These are phyloP conservation scores for Chrysemys picta DNA, from an alignment of 2,113 vertebrate genomes.

Conservation along the genomic window DNA sequence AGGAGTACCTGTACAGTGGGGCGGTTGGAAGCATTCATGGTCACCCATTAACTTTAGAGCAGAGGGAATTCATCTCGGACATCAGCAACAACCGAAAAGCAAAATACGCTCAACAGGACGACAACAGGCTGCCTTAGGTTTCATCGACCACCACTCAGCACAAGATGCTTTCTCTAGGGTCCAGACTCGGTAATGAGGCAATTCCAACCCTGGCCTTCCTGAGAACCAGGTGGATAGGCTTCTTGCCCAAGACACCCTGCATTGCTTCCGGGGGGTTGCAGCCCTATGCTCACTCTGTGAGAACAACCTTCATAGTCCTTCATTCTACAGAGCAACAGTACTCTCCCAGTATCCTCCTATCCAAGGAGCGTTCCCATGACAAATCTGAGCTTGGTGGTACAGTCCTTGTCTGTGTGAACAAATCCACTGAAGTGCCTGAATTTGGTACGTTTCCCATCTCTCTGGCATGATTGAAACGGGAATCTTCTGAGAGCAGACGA, in stretches of 20 bases:
- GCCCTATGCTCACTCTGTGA: accelerated
- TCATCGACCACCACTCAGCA: neutral
- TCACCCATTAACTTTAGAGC: accelerated
- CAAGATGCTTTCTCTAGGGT: accelerated
- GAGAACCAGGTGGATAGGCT: neutral
- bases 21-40: accelerated
- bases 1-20: neutral
- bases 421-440: neutral
- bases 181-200: neutral
- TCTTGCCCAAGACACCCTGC: neutral
- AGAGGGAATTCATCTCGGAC: neutral
- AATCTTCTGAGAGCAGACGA: neutral
- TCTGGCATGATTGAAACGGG: neutral
- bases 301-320: neutral
- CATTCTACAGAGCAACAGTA: accelerated
- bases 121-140: neutral
- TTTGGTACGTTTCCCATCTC: neutral
- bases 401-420: neutral
- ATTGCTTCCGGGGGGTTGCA: neutral
- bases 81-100: too few relatives aligned
- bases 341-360: accelerated
- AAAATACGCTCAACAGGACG: accelerated
- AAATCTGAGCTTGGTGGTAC: slow-evolving; percentile 1
- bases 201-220: neutral
- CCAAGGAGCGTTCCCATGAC: neutral